Evolutionary conservation across 1,140 invertebrate species (phyloP), one percentile per base, ranked within the genome.

Genomic region (Phocides pigmalion): DNA sequence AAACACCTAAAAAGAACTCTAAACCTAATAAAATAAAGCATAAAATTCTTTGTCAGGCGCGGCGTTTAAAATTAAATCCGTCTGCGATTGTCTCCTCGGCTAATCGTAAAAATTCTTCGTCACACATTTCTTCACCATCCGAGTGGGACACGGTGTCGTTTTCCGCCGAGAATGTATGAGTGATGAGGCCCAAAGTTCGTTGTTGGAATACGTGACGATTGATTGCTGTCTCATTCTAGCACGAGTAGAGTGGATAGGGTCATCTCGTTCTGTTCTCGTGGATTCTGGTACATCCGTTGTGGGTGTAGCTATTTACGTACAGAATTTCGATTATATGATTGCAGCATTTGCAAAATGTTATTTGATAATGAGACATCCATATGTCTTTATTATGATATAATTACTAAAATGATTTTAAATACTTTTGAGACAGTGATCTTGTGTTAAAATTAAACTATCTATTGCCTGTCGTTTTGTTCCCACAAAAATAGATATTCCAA

Each of bases 31-130:
- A 4, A 2, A 53, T 39, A 20, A 20, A 39, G 50, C 12, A 20
- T 3, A 59, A 59, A 53, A 42, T 49, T 4, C 22, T 49, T 59
- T 50, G 17, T 17, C 20, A 15, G 0, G 9, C 32, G 15, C 41
- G 15, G 1, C 17, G 35, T 72, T 70, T 79, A 80, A 82, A 83
- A 72, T 79, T 83, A 82, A 82, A 81, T 80, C 70, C 39, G 70
- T 71, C 69, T 67, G 64, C 63, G 71, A 81, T 84, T 76, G 82
- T 82, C 76, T 81, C 74, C 54, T 58, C 46, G 32, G 70, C 69
- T 74, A 78, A 81, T 78, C 82, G 79, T 82, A 81, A 81, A 81
- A 79, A 78, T 81, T 77, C 75, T 74, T 71, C 25, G 25, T 54
- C 35, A 25, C 35, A 39, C 51, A 25, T 54, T 41, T 54, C 51